phyloP scores from a whole-genome alignment of 2,888 invertebrate genomes.

The Caenorhabditis wallacei region DNA sequence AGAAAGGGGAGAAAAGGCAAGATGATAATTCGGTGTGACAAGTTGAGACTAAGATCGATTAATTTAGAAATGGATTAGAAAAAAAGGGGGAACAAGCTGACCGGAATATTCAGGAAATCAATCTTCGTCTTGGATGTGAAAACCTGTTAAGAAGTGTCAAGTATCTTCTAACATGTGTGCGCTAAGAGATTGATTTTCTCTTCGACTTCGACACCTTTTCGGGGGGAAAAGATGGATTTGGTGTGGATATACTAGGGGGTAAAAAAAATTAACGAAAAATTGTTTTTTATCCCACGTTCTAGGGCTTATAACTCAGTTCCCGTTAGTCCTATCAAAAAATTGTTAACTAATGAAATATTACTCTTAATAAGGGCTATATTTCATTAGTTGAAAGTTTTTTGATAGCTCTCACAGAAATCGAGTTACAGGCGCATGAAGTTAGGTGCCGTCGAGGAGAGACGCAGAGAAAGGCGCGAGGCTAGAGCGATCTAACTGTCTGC shows the following conservation, averaged over 20 bases:
- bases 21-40: conserved; percentile 63
- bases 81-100: conserved; percentile 46
- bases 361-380: no score
- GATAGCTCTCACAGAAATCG: no score
- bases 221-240: conserved; percentile 11
- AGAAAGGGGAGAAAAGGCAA: not conserved
- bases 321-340: no score
- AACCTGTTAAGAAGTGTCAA: conserved; percentile 58
- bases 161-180: conserved; percentile 41
- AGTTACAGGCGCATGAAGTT: no score
- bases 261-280: conserved; percentile 30
- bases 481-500: no score
- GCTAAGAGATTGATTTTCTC: conserved; percentile 39
- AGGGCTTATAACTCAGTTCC: no score
- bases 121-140: conserved; percentile 44
- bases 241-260: not conserved
- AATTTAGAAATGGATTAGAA: conserved; percentile 9
- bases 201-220: conserved; percentile 12
- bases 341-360: no score
- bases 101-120: conserved; percentile 44
- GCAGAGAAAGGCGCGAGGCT: no score
- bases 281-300: no score
- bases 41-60: conserved; percentile 37
- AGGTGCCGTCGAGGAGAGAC: no score
- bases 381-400: no score